Base-by-base conservation (phyloP, 92 coral and sea anemone genomes). In the Heliopora coerulea region DNA sequence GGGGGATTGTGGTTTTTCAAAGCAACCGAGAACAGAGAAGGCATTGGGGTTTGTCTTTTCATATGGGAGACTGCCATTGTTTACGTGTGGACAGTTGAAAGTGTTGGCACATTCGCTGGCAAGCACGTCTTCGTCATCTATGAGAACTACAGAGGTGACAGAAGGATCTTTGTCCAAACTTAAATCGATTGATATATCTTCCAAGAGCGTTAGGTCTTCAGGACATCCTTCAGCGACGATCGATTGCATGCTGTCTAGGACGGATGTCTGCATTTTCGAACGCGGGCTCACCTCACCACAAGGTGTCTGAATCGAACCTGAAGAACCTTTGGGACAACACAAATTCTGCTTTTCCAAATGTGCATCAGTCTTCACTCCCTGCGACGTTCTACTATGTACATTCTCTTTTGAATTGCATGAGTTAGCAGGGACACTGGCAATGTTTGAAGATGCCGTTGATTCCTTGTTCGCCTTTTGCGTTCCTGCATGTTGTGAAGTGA, bases 191-290 rank as follows among this genome's bases (percentile, higher is more conserved):
- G 77, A 70, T 32, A 70, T 70, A 70, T 70, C 63, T 50, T 70
- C 62, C 32, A 70, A 58, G 27, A 70, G 58, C 18, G 77, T 20
- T 1, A 54, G 2, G 32, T 70, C 77, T 20, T 70, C 77, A 37
- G 77, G 77, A 50, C 63, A 70, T 1, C 77, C 77, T 54, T 70
- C 77, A 0, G 77, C 77, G 3, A 70, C 77, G 34, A 70, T 70
- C 17, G 48, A 49, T 34, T 70, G 77, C 77, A 70, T 70, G 24
- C 63, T 27, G 35, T 70, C 44, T 30, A 70, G 63, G 12, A 70
- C 49, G 5, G 77, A 70, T 10, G 63, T 70, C 41, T 50, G 77
- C 12, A 54, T 56, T 54, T 29, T 52, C 7, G 23, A 70, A 33
- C 54, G 39, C 26, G 77, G 34, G 41, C 63, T 70, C 3, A 33